Evolutionary conservation across 1,140 invertebrate species (phyloP).

Genomic region (Lordiphosa clarofinis): DNA sequence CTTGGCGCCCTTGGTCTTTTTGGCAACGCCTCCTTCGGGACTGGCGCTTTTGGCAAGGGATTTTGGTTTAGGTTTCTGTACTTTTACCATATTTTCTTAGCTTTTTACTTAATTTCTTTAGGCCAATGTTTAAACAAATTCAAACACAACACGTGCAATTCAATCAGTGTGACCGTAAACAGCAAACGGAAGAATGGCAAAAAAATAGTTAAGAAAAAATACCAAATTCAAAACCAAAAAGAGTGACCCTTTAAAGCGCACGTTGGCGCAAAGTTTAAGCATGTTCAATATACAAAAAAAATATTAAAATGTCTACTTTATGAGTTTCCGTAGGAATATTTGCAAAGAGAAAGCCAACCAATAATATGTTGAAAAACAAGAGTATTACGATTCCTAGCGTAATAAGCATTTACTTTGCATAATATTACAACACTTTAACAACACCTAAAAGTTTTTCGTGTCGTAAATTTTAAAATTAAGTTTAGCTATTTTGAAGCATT

Average conservation of each 20-base stretch:
- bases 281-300: background rate
- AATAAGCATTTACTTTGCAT: no score
- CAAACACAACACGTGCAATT: conserved; percentile 37
- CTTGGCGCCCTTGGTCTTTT: conserved; percentile 46
- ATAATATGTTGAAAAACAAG: no score
- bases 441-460: no score
- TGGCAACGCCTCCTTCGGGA: conserved; percentile 33
- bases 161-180: background rate
- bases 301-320: no score
- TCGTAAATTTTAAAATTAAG: no score
- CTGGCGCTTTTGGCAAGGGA: conserved; percentile 44
- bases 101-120: background rate
- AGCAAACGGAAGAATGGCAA: background rate
- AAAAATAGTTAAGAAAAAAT: background rate
- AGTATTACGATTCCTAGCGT: no score
- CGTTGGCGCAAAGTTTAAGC: conserved; percentile 6
- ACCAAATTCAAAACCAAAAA: background rate
- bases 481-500: no score
- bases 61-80: conserved; percentile 60
- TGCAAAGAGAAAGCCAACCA: no score
- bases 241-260: background rate
- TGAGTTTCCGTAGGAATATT: no score
- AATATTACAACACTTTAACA: no score
- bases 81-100: conserved; percentile 53
- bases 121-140: conserved; percentile 13